Evolutionary conservation across 1,140 invertebrate genomes (phyloP).

Genomic region (Palaemon carinicauda): DNA sequence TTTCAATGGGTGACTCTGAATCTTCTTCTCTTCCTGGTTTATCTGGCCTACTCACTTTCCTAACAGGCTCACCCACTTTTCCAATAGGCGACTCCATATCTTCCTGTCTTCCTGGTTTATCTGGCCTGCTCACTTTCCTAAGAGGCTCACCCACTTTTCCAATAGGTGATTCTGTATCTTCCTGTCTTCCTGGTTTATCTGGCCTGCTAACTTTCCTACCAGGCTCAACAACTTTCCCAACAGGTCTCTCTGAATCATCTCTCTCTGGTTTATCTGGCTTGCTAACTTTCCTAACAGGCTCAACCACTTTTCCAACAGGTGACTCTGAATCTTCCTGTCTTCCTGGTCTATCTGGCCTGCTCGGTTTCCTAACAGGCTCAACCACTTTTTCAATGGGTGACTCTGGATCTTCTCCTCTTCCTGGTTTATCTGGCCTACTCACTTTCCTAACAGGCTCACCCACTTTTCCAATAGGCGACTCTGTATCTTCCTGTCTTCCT

Average conservation of each 20-base stretch:
- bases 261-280: too few relatives aligned
- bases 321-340: too few relatives aligned
- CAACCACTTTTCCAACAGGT: too few relatives aligned
- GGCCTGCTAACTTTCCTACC: neutral
- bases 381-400: neutral
- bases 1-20: too few relatives aligned
- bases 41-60: neutral
- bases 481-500: neutral
- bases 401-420: too few relatives aligned
- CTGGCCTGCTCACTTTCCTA: neutral
- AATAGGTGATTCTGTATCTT: neutral
- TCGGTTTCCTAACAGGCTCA: too few relatives aligned
- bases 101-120: neutral
- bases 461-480: neutral
- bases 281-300: neutral
- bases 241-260: too few relatives aligned
- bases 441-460: neutral
- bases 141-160: too few relatives aligned
- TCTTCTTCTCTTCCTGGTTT: neutral
- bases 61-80: neutral
- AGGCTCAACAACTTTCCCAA: neutral
- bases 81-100: too few relatives aligned
- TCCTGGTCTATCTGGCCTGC: too few relatives aligned
- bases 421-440: neutral
- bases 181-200: neutral